A percentile compares a stretch with the other conserved stretches of the same genome.
Evolutionary conservation across 2,113 vertebrate species (phyloP).

Genomic region (Caloenas nicobarica): DNA sequence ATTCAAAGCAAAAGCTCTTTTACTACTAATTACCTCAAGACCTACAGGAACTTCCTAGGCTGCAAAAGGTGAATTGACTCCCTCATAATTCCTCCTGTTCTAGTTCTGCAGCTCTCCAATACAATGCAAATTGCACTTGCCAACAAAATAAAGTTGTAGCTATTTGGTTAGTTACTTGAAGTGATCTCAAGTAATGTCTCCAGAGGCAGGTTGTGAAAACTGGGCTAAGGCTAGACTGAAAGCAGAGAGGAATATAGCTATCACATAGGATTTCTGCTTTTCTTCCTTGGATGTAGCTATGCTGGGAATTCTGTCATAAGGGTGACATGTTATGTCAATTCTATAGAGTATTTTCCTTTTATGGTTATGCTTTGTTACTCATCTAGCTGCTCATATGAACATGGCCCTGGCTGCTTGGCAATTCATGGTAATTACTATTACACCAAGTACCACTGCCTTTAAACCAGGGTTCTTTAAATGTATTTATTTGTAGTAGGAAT

Average conservation of each 20-base stretch:
- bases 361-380: not conserved
- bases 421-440: not conserved
- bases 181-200: not conserved
- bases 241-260: not conserved
- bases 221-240: not conserved
- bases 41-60: not conserved
- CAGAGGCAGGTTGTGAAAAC: not conserved
- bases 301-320: not conserved
- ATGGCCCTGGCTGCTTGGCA: not conserved
- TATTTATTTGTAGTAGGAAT: not conserved
- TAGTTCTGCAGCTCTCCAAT: not conserved
- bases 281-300: not conserved
- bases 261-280: not conserved
- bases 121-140: not conserved
- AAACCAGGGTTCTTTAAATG: not conserved
- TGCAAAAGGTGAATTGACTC: not conserved
- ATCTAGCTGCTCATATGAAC: not conserved
- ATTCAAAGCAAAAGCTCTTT: not conserved
- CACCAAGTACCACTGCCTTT: not conserved
- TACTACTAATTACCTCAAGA: not conserved
- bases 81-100: not conserved
- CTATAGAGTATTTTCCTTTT: slow-evolving; percentile 6
- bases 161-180: not conserved
- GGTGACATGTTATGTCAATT: not conserved
- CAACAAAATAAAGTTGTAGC: not conserved